A percentile compares a stretch with the other conserved stretches of the same genome.
phyloP scores from a whole-genome alignment of 2,888 invertebrate species.

The Dryocosmus kuriphilus region DNA sequence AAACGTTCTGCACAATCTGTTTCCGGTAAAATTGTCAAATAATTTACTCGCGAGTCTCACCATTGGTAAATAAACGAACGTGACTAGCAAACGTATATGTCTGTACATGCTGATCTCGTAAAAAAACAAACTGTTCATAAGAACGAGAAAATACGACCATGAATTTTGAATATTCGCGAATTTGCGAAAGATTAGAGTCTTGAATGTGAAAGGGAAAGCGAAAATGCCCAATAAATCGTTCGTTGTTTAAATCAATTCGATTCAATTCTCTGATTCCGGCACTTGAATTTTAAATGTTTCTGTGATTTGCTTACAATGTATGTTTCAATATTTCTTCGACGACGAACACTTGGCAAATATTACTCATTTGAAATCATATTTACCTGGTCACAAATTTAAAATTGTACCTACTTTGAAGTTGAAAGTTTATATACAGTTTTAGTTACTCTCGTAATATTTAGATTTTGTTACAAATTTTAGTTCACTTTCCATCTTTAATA shows the following conservation, averaged over 20 bases:
- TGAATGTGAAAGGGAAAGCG: constrained; percentile 9
- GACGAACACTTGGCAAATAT: neutral
- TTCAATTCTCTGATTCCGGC: neutral
- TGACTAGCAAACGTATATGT: constrained; percentile 24
- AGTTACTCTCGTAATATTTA: too few relatives aligned
- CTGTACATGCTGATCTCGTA: neutral
- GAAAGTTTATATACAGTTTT: neutral
- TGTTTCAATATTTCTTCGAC: neutral
- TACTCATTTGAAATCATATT: neutral
- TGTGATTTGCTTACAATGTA: neutral
- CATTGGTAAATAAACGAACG: constrained; percentile 27
- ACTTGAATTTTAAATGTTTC: neutral
- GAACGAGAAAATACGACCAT: constrained; percentile 13
- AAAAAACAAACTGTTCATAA: constrained; percentile 18
- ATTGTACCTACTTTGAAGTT: neutral
- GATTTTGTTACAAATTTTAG: neutral
- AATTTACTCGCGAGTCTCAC: constrained; percentile 2
- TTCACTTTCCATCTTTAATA: neutral
- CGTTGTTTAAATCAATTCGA: neutral
- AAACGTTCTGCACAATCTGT: constrained; percentile 28
- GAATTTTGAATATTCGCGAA: constrained; percentile 27
- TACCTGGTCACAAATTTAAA: neutral
- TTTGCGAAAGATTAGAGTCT: constrained; percentile 16
- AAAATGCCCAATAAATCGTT: constrained; percentile 12
- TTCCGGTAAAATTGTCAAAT: constrained; percentile 36